A percentile compares a stretch with the other conserved stretches of the same genome.
Conservation (phyloP, 2,797 vertebrate genomes). For the Hemibagrus guttatus region DNA sequence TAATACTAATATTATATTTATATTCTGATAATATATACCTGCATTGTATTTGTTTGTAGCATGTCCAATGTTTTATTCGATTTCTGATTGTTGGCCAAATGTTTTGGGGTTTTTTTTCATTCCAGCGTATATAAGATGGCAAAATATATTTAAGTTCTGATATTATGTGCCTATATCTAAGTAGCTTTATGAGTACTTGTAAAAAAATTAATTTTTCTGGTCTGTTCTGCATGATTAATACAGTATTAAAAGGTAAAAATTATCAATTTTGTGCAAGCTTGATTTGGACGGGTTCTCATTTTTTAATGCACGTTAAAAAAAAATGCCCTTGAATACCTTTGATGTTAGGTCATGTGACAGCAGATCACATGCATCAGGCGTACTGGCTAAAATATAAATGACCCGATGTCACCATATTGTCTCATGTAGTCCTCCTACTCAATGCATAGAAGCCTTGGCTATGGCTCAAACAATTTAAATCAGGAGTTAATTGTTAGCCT, state of each 20-base stretch:
- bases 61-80: not conserved
- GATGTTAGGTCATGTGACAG: not conserved
- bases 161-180: not conserved
- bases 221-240: not conserved
- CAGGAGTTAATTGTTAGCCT: not conserved
- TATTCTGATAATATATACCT: not conserved
- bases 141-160: not conserved
- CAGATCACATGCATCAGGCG: not conserved
- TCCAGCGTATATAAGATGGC: not conserved
- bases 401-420: not conserved
- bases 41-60: not conserved
- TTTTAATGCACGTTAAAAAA: not conserved
- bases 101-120: not conserved
- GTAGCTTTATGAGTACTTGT: not conserved
- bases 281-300: not conserved
- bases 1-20: not conserved
- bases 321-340: not conserved
- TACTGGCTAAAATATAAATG: constrained; percentile 3
- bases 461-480: not conserved
- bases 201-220: not conserved
- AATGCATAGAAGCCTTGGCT: not conserved
- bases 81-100: not conserved
- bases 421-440: not conserved
- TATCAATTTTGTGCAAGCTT: not conserved
- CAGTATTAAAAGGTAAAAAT: not conserved